Percentiles rank a stretch among this genome's conserved stretches.
These are phyloP conservation scores for Hybognathus amarus DNA, from an alignment of 2,797 vertebrate species.

Conservation along the genomic window DNA sequence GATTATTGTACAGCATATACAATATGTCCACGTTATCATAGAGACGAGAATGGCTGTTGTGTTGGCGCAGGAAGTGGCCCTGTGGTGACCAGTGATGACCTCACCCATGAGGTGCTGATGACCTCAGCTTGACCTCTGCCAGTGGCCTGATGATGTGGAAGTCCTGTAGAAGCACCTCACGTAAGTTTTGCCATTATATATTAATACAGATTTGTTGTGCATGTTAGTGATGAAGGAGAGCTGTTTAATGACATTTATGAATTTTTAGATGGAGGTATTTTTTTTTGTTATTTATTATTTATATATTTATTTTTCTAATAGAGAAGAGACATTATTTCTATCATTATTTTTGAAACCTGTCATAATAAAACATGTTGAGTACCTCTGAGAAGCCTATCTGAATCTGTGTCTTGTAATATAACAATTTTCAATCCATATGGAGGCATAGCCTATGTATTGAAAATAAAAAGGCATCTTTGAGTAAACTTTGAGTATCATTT, in stretches of 20 bases:
- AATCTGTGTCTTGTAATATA: no score
- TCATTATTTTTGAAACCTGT: no score
- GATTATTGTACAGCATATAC: slow-evolving; percentile 79
- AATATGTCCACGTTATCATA: slow-evolving; percentile 76
- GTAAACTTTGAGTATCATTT: no score
- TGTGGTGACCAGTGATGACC: slow-evolving; percentile 71
- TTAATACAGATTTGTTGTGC: not conserved
- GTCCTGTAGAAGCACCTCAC: slow-evolving; percentile 46
- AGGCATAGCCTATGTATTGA: no score
- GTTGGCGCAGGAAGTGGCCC: slow-evolving; percentile 78
- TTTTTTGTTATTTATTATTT: no score
- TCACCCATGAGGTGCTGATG: slow-evolving; percentile 69
- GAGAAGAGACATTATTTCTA: no score
- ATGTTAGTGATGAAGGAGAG: not conserved
- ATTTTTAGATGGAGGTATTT: not conserved
- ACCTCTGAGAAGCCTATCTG: no score
- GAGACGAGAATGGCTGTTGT: slow-evolving; percentile 64
- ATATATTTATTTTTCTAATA: no score
- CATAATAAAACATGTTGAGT: no score
- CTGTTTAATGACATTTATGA: not conserved
- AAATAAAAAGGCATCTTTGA: no score
- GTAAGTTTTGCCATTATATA: not conserved
- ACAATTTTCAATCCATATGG: no score
- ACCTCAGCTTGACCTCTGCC: slow-evolving; percentile 67
- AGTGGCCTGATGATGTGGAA: slow-evolving; percentile 47